Evolutionary conservation across 2,888 invertebrate genomes (phyloP).

Genomic region (Heliconius ethilla): DNA sequence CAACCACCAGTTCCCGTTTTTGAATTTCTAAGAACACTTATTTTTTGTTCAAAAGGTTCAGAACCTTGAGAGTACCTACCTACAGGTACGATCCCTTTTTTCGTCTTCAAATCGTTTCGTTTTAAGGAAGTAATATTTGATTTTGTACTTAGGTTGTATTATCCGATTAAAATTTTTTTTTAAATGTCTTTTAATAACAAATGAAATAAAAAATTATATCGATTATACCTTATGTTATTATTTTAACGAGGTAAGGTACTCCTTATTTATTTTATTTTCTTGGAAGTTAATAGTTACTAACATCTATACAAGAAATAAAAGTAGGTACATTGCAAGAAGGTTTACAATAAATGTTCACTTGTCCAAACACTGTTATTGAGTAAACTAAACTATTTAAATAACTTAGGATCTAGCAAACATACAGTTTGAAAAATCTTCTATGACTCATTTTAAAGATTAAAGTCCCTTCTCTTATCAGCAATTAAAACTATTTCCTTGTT

Average conservation of each 20-base stretch:
- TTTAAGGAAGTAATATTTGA: neutral
- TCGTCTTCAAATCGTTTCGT: neutral
- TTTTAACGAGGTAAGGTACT: no score
- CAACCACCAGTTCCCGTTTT: neutral
- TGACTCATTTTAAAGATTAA: constrained; percentile 2
- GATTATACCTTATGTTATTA: neutral
- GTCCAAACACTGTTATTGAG: neutral
- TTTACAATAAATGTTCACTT: neutral
- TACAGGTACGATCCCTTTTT: neutral
- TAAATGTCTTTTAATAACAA: neutral
- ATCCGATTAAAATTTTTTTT: neutral
- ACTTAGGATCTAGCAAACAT: neutral
- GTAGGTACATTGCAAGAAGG: neutral
- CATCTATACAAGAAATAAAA: neutral
- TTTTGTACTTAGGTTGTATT: neutral
- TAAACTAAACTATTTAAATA: neutral
- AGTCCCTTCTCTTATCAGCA: neutral
- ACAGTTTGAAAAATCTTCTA: neutral
- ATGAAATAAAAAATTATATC: neutral
- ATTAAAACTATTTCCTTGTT: constrained; percentile 10
- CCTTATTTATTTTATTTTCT: neutral
- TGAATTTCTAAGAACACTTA: neutral
- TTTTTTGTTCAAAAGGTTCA: neutral
- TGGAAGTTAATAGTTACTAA: neutral
- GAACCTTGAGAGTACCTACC: neutral